Conservation (phyloP, 2,888 invertebrate species). For the Amblyjoppa fuscipennis region DNA sequence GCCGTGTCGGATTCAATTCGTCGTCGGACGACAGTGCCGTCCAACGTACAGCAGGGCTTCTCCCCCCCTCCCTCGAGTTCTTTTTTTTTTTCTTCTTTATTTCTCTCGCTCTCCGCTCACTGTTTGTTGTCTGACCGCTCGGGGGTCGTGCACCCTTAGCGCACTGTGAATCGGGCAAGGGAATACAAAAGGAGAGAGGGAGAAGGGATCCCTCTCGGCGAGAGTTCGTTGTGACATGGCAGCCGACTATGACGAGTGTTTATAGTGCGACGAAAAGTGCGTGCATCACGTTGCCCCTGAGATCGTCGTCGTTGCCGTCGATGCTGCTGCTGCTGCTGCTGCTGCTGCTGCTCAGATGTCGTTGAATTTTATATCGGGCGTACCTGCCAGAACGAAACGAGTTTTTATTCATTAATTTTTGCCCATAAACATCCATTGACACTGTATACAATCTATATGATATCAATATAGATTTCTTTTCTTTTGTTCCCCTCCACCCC, state of each 20-base stretch:
- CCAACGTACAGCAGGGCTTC: conserved; percentile 33
- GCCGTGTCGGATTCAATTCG: conserved; percentile 28
- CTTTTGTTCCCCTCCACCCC: neutral
- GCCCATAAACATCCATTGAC: conserved; percentile 15
- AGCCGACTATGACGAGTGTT: conserved; percentile 82
- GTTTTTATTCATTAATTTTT: conserved; percentile 56
- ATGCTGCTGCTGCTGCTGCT: conserved; percentile 20
- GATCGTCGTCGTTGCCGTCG: conserved; percentile 33
- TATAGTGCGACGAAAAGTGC: conserved; percentile 64
- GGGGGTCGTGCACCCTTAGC: conserved; percentile 66
- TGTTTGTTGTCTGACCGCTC: conserved; percentile 44
- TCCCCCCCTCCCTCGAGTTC: neutral
- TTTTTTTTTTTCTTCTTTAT: conserved; percentile 29
- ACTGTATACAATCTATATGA: conserved; percentile 36
- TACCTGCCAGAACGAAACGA: conserved; percentile 45
- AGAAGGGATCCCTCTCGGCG: conserved; percentile 27
- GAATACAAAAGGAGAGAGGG: conserved; percentile 39
- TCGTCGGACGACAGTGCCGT: conserved; percentile 5
- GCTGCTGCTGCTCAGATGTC: conserved; percentile 53
- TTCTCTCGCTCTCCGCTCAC: conserved; percentile 9
- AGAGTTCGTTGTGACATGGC: conserved; percentile 77
- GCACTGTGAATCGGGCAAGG: conserved; percentile 39
- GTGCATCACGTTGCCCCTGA: conserved; percentile 59
- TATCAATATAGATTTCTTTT: conserved; percentile 54
- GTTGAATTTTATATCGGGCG: conserved; percentile 58